Base-by-base conservation (phyloP, 2,113 vertebrate species). In the Mobula birostris region DNA sequence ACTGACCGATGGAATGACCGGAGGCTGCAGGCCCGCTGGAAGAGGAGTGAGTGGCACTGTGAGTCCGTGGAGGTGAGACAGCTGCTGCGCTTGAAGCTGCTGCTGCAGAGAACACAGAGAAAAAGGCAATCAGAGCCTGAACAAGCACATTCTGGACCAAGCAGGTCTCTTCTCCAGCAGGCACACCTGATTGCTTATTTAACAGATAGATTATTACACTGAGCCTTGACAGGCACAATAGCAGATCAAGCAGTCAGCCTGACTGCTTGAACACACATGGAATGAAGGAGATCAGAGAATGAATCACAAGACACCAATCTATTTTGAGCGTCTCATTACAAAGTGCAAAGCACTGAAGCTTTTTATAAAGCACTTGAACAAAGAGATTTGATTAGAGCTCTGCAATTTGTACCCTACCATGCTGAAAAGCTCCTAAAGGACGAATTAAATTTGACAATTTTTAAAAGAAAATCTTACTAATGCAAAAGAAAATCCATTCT, bases 61-160 rank as follows among this genome's bases (percentile, higher is more conserved):
- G 94, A 99, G 97, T 21, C 98, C 99, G 97, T 99, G 98, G 88
- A 99, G 98, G 97, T 99, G 99, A 0, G 99, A 99, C 95, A 99
- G 97, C 97, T 99, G 98, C 94, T 99, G 99, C 94, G 98, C 99
- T 95, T 99, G 98, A 94, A 99, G 99, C 97, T 99, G 99, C 98
- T 99, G 98, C 99, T 99, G 96, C 95, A 97, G 95, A 94, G 94
- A 96, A 96, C 0, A 92, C 66, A 92, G 48, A 92, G 36, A 92
- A 27, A 91, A 72, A 48, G 90, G 21, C 40, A 68, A n/a, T 92
- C 66, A 92, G 90, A 92, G 66, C 63, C 56, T 7, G 19, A 17
- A 5, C 11, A 19, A 66, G 87, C 82, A 85, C 24, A 27, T 61
- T 58, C 82, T 61, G 82, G 82, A 61, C 27, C 2, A 56, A 85